Conservation (phyloP, 2,888 invertebrate species). For the Troides helena region DNA sequence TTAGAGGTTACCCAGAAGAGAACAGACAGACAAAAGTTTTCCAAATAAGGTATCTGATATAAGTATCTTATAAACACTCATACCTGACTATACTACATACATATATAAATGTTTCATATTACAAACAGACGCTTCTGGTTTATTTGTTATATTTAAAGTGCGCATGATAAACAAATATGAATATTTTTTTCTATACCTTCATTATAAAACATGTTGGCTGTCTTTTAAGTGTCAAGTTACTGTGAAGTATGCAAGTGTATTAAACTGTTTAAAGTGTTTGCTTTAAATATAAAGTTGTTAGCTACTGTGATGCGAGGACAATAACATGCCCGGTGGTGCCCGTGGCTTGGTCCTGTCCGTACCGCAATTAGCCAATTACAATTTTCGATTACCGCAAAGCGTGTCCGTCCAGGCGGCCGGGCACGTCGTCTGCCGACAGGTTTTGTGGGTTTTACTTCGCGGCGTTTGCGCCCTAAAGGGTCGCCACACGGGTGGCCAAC, state of each 20-base stretch:
- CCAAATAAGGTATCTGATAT: too few species aligned
- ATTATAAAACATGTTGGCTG: neutral
- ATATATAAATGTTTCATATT: too few species aligned
- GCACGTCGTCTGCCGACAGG: conserved; percentile 52
- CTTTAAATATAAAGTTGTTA: conserved; percentile 12
- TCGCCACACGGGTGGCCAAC: conserved; percentile 57
- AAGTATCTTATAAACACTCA: too few species aligned
- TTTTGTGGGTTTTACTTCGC: conserved; percentile 57
- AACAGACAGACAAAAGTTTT: too few species aligned
- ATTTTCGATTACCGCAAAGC: conserved; percentile 67
- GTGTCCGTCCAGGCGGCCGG: conserved; percentile 48
- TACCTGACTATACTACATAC: too few species aligned
- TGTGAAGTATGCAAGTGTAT: neutral
- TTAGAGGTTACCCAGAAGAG: too few species aligned
- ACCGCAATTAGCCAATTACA: conserved; percentile 63
- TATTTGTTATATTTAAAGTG: neutral
- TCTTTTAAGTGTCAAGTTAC: neutral
- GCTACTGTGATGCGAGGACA: conserved; percentile 40
- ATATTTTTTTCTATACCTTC: neutral
- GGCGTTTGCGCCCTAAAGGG: conserved; percentile 42
- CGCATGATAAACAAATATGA: neutral
- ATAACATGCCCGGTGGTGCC: conserved; percentile 38
- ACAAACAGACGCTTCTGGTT: too few species aligned
- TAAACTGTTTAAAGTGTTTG: conserved; percentile 9
- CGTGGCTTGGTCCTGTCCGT: conserved; percentile 38